Percentiles rank a stretch among this genome's conserved stretches.
phyloP scores from a whole-genome alignment of 2,888 invertebrate genomes.

The Agrotis puta region DNA sequence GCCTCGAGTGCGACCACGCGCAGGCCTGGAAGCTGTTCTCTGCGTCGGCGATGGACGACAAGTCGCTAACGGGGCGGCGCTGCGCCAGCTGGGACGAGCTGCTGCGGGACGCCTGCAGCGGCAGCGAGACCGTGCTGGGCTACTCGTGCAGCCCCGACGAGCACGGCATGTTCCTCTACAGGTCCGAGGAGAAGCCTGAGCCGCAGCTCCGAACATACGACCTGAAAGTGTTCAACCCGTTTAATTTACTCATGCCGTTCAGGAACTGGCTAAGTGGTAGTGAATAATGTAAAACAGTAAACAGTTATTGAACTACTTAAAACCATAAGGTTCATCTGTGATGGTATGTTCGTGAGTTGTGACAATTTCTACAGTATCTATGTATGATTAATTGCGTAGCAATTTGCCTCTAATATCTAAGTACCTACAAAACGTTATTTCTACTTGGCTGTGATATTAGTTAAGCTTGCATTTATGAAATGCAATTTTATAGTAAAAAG shows the following conservation, averaged over 20 bases:
- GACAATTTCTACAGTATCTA: conserved; percentile 2
- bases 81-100: conserved; percentile 79
- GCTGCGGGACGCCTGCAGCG: conserved; percentile 72
- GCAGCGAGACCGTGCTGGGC: conserved; percentile 74
- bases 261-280: conserved; percentile 8
- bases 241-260: conserved; percentile 66
- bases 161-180: conserved; percentile 80
- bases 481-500: conserved; percentile 44
- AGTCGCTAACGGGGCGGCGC: conserved; percentile 70
- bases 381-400: conserved; percentile 4
- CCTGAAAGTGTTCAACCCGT: conserved; percentile 73
- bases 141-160: conserved; percentile 72
- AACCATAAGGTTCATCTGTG: conserved; percentile 18
- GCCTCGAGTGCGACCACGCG: conserved; percentile 84
- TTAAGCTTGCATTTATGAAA: conserved; percentile 57
- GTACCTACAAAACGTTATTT: conserved; percentile 44
- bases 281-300: background rate
- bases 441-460: conserved; percentile 74
- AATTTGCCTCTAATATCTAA: conserved; percentile 13
- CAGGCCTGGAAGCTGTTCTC: conserved; percentile 82
- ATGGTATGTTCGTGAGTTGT: conserved; percentile 23
- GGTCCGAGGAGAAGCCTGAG: conserved; percentile 63
- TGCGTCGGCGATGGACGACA: conserved; percentile 73
- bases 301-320: background rate
- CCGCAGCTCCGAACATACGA: conserved; percentile 41